These are phyloP conservation scores for Lymantria dispar DNA, from an alignment of 2,888 invertebrate genomes.

Conservation along the genomic window DNA sequence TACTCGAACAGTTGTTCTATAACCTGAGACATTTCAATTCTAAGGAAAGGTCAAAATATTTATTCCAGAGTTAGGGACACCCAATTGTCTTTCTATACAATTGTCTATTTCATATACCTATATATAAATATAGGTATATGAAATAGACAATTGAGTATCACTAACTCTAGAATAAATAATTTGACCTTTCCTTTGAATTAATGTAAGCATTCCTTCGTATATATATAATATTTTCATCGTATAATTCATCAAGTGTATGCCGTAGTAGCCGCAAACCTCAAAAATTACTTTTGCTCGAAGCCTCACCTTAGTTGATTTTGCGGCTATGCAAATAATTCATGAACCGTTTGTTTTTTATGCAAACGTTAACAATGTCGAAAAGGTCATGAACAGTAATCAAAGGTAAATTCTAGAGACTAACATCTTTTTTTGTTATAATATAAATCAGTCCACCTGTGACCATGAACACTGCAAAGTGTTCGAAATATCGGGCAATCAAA, in stretches of 20 bases:
- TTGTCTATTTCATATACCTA: too few relatives aligned
- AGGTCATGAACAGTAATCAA: constrained; percentile 5
- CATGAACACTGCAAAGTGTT: too few relatives aligned
- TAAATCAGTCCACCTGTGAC: too few relatives aligned
- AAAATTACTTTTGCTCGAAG: constrained; percentile 17
- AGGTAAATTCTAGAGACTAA: too few relatives aligned
- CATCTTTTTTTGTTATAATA: too few relatives aligned
- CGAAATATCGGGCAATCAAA: too few relatives aligned
- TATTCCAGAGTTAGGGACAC: constrained; percentile 11
- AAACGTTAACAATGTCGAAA: constrained; percentile 10
- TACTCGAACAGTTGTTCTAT: too few relatives aligned
- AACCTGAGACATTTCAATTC: too few relatives aligned
- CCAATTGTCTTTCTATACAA: constrained; percentile 12
- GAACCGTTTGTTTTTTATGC: constrained; percentile 13
- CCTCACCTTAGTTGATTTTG: constrained; percentile 31
- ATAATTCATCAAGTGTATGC: constrained; percentile 5
- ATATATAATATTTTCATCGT: neutral
- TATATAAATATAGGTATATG: too few relatives aligned
- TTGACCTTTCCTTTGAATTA: constrained; percentile 9
- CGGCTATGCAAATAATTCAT: constrained; percentile 31
- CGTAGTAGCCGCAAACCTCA: constrained; percentile 13
- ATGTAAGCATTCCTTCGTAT: neutral
- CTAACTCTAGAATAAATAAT: constrained; percentile 9
- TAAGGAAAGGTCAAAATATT: constrained; percentile 10
- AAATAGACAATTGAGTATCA: constrained; percentile 11